Percentiles rank a stretch among this genome's conserved stretches.
phyloP scores from a whole-genome alignment of 2,797 vertebrate species.

The Hoplostethus atlanticus region DNA sequence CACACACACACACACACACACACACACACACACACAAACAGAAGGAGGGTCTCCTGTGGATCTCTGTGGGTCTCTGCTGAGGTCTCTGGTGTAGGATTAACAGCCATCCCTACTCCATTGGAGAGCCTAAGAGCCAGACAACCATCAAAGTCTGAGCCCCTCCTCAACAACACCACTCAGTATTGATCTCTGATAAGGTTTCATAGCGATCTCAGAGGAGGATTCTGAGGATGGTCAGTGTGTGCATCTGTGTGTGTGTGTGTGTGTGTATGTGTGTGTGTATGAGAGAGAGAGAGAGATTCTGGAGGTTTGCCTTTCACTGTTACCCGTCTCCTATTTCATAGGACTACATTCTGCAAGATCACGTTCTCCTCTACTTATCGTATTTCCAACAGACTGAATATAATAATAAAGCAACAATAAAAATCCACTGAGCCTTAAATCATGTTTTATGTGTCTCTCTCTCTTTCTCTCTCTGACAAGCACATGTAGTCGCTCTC shows the following conservation, averaged over 20 bases:
- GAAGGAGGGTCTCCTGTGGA: background rate
- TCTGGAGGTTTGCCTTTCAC: constrained; percentile 22
- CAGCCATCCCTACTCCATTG: constrained; percentile 5
- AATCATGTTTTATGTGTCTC: constrained; percentile 21
- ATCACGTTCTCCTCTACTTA: constrained; percentile 47
- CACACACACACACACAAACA: background rate
- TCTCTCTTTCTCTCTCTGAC: background rate
- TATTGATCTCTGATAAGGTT: constrained; percentile 79
- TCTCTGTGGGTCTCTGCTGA: background rate
- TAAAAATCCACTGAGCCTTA: constrained; percentile 15
- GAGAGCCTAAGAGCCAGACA: constrained; percentile 20
- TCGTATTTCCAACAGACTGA: constrained; percentile 45
- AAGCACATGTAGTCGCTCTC: constrained; percentile 25
- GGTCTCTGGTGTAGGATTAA: constrained; percentile 6
- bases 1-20: constrained; percentile 4
- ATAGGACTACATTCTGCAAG: constrained; percentile 48
- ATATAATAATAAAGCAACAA: constrained; percentile 27
- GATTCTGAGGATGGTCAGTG: constrained; percentile 37
- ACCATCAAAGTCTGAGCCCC: constrained; percentile 30
- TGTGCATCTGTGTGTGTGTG: constrained; percentile 28
- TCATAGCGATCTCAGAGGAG: constrained; percentile 65
- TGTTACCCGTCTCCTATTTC: constrained; percentile 61
- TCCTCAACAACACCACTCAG: constrained; percentile 45
- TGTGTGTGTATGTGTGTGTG: constrained; percentile 19
- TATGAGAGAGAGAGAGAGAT: constrained; percentile 2